Percentiles rank a stretch among this genome's conserved stretches.
Evolutionary conservation across 2,113 vertebrate genomes (phyloP).

Genomic region (Phalacrocorax carbo): DNA sequence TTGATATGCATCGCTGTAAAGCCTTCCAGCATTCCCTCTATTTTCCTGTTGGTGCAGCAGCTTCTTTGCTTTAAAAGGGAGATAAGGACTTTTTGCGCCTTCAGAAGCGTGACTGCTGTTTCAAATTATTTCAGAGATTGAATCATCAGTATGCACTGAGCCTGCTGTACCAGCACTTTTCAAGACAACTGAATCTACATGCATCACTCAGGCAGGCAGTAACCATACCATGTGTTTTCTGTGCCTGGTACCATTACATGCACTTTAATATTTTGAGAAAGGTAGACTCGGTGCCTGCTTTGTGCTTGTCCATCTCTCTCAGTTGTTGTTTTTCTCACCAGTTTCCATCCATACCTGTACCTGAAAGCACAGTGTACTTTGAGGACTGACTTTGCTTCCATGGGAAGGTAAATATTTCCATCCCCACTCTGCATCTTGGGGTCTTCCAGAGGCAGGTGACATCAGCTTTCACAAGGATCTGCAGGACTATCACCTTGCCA

Average conservation of each 20-base stretch:
- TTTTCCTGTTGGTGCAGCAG: neutral
- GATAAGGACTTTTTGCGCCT: conserved; percentile 42
- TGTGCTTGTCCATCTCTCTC: neutral
- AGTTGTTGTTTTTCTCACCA: neutral
- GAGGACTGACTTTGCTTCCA: neutral
- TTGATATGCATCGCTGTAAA: conserved; percentile 35
- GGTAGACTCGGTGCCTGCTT: neutral
- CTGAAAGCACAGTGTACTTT: neutral
- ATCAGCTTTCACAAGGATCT: neutral
- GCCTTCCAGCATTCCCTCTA: conserved; percentile 22
- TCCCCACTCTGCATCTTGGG: neutral
- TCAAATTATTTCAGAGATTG: conserved; percentile 23
- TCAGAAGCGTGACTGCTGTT: conserved; percentile 47
- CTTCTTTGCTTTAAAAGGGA: conserved; percentile 50
- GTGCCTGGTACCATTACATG: neutral
- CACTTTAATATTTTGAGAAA: neutral
- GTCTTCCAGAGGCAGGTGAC: neutral
- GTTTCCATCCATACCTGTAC: neutral
- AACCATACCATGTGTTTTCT: neutral
- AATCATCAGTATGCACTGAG: conserved; percentile 44
- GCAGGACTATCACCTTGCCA: neutral
- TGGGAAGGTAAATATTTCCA: neutral
- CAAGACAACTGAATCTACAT: conserved; percentile 7
- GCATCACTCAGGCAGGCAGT: neutral
- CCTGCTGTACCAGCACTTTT: conserved; percentile 45